Evolutionary conservation across 2,888 invertebrate species (phyloP).

Genomic region (Agrochola macilenta): DNA sequence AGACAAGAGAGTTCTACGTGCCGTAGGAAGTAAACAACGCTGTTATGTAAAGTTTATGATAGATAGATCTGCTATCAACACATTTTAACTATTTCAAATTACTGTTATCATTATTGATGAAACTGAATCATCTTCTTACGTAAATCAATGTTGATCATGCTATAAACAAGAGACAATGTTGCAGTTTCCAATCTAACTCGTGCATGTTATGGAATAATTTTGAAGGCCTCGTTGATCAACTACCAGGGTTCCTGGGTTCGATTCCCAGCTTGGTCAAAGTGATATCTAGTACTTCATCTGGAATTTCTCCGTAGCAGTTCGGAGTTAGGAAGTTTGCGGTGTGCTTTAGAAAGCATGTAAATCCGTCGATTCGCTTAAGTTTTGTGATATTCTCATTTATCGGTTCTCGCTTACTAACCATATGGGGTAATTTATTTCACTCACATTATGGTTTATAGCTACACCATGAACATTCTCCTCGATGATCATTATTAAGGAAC

Average conservation of each 20-base stretch:
- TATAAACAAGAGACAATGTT: slow-evolving; percentile 40
- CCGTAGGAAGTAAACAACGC: slow-evolving; percentile 14
- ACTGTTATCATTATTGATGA: slow-evolving; percentile 24
- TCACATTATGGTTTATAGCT: not conserved
- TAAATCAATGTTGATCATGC: slow-evolving; percentile 41
- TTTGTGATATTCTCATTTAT: not conserved
- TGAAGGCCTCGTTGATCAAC: not conserved
- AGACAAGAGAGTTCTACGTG: slow-evolving; percentile 29
- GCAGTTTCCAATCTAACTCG: slow-evolving; percentile 40
- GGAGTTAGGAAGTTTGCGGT: not conserved
- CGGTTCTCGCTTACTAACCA: not conserved
- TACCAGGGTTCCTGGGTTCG: not conserved
- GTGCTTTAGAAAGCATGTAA: too few species aligned
- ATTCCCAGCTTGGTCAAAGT: not conserved
- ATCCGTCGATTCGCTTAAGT: not conserved
- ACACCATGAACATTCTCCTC: too few species aligned
- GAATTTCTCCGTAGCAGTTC: not conserved
- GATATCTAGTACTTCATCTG: too few species aligned
- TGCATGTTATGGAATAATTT: not conserved
- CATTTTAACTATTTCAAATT: slow-evolving; percentile 14
- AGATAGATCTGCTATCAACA: slow-evolving; percentile 14
- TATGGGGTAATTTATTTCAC: not conserved
- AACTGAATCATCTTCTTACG: slow-evolving; percentile 39
- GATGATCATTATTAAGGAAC: too few species aligned
- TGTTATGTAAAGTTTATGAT: not conserved